Percentiles rank a stretch among this genome's conserved stretches.
These are phyloP conservation scores for Chrysoperla carnea DNA, from an alignment of 1,140 invertebrate species.

Conservation along the genomic window DNA sequence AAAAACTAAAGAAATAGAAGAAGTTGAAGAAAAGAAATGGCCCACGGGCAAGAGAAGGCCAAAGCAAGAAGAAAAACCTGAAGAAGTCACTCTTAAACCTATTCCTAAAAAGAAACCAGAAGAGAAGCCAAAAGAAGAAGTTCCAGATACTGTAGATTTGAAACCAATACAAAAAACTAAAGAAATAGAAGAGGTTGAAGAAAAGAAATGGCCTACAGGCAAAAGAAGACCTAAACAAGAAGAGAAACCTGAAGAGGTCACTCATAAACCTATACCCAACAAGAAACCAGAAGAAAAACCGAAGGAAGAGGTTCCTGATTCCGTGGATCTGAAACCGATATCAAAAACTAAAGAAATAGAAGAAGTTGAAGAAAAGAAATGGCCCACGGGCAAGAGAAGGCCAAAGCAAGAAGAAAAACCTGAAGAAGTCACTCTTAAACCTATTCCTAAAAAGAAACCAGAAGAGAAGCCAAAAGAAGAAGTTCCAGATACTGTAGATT, in stretches of 20 bases:
- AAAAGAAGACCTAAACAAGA: conserved; percentile 20
- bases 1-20: conserved; percentile 13
- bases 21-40: conserved; percentile 10
- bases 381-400: conserved; percentile 9
- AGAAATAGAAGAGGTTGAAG: conserved; percentile 11
- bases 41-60: conserved; percentile 3
- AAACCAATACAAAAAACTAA: conserved; percentile 11
- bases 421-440: conserved; percentile 15
- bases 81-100: conserved; percentile 24
- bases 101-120: conserved; percentile 18
- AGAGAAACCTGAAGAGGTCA: conserved; percentile 18
- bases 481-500: conserved; percentile 7
- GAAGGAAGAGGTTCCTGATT: conserved; percentile 14
- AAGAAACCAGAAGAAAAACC: conserved; percentile 16
- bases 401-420: conserved; percentile 12
- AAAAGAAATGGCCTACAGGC: conserved; percentile 14
- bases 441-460: conserved; percentile 10
- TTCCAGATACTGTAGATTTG: no score
- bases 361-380: conserved; percentile 10
- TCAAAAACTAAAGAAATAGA: conserved; percentile 3
- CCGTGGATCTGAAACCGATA: conserved; percentile 11
- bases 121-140: conserved; percentile 3
- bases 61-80: conserved; percentile 15
- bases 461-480: conserved; percentile 16
- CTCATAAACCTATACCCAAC: conserved; percentile 21